Conservation (phyloP, 2,888 invertebrate genomes). For the Lasioglossum morio region DNA sequence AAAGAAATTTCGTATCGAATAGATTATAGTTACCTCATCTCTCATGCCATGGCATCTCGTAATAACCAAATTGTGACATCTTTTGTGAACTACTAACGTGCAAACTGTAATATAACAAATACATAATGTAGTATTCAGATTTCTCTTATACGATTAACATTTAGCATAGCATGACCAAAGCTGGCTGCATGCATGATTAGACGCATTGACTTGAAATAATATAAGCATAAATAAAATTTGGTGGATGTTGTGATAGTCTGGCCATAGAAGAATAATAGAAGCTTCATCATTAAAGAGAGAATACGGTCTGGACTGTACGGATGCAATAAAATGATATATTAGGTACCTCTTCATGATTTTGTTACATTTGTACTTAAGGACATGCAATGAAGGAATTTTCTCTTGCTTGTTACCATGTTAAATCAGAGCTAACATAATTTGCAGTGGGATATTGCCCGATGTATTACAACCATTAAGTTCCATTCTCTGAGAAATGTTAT, state of each 20-base stretch:
- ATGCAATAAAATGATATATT: conserved; percentile 46
- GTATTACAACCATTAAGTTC: conserved; percentile 38
- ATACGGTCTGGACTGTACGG: conserved; percentile 32
- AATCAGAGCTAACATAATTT: conserved; percentile 36
- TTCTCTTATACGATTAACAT: conserved; percentile 38
- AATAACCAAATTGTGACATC: conserved; percentile 98
- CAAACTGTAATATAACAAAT: conserved; percentile 90
- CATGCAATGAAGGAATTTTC: conserved; percentile 56
- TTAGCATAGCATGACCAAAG: conserved; percentile 73
- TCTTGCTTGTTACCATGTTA: conserved; percentile 34
- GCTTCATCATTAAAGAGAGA: conserved; percentile 54
- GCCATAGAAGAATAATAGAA: conserved; percentile 46
- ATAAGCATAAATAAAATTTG: conserved; percentile 59
- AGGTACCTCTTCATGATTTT: conserved; percentile 35
- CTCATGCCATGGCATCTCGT: conserved; percentile 99
- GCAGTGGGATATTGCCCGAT: conserved; percentile 26
- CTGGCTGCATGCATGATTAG: conserved; percentile 75
- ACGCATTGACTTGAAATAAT: conserved; percentile 60
- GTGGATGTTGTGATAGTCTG: conserved; percentile 54
- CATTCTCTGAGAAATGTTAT: conserved; percentile 32
- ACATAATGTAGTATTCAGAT: conserved; percentile 56
- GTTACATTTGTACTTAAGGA: conserved; percentile 33
- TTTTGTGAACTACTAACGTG: conserved; percentile 99
- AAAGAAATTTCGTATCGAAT: background rate
- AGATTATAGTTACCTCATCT: conserved; percentile 88